Evolutionary conservation across 2,888 invertebrate species (phyloP).

Genomic region (Rhopalosiphum nymphaeae): DNA sequence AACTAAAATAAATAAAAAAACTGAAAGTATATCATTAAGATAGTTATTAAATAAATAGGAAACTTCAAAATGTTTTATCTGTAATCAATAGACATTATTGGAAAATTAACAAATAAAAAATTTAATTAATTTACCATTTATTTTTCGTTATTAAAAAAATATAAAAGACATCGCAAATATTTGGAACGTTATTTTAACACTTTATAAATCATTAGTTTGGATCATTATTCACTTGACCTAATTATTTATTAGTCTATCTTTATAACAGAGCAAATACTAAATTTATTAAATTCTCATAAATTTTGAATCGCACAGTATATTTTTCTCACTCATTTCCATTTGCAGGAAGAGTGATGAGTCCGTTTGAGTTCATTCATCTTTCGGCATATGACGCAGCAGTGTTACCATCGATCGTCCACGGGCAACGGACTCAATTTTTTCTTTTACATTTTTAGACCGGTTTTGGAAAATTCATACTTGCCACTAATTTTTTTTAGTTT

Average conservation of each 20-base stretch:
- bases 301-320: conserved; percentile 13
- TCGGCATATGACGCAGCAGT: conserved; percentile 36
- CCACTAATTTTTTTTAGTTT: background rate
- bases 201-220: background rate
- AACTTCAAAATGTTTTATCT: background rate
- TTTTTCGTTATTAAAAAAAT: background rate
- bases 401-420: conserved; percentile 39
- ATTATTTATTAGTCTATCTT: background rate
- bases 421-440: conserved; percentile 54
- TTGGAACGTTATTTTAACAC: background rate
- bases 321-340: conserved; percentile 4
- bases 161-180: background rate
- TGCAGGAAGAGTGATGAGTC: background rate
- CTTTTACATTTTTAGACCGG: conserved; percentile 24
- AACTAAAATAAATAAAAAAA: background rate
- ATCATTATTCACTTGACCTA: background rate
- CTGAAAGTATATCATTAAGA: background rate
- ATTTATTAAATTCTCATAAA: background rate
- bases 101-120: background rate
- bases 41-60: background rate
- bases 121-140: background rate
- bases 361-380: conserved; percentile 61
- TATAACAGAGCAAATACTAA: background rate
- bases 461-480: conserved; percentile 34
- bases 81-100: background rate